Percentiles rank a stretch among this genome's conserved stretches.
These are phyloP conservation scores for Dermochelys coriacea DNA, from an alignment of 2,797 vertebrate species.

Conservation along the genomic window DNA sequence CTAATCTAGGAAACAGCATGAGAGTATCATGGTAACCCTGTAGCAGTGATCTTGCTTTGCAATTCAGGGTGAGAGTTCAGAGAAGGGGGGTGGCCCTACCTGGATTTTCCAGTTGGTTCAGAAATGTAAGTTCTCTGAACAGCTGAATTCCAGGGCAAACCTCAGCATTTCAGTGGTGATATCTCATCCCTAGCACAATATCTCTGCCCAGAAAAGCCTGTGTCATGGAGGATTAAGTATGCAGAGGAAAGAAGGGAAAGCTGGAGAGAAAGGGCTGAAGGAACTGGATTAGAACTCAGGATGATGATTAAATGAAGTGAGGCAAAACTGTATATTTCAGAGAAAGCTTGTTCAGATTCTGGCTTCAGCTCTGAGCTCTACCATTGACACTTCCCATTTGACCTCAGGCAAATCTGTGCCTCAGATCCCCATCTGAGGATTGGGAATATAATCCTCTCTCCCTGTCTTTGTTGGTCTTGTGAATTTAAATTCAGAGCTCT, in stretches of 20 bases:
- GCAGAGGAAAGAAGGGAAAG: neutral
- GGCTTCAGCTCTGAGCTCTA: neutral
- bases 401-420: neutral
- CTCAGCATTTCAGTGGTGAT: neutral
- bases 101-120: conserved; percentile 51
- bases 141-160: conserved; percentile 1
- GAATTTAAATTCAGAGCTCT: neutral
- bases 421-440: neutral
- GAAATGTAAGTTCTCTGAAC: neutral
- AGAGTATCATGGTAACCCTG: neutral
- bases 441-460: no score
- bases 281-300: neutral
- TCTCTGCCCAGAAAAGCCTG: neutral
- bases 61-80: accelerated
- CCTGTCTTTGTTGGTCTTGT: neutral
- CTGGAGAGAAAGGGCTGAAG: neutral
- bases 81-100: neutral
- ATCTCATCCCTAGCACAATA: neutral
- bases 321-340: neutral
- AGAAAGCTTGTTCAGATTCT: neutral
- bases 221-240: neutral
- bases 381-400: neutral
- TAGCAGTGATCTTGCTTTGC: accelerated
- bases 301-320: neutral
- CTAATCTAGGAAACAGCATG: neutral